Evolutionary conservation across 1,140 invertebrate species (phyloP), one percentile per base, ranked within the genome.

Genomic region (Scaptodrosophila lebanonensis): DNA sequence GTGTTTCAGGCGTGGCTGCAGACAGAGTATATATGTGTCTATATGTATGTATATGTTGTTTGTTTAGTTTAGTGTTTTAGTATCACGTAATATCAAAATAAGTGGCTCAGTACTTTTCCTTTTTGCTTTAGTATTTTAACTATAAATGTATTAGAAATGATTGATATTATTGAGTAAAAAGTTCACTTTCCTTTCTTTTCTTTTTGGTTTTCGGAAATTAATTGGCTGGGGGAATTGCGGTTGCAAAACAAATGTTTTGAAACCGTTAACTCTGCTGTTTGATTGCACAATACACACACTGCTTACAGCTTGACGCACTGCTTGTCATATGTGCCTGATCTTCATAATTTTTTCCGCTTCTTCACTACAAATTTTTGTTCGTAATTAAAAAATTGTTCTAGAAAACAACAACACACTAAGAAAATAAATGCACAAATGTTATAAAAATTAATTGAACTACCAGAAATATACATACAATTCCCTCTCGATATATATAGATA

Each of bases 11-110:
- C 3, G 15, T 45, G 68, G 64, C 72, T 77, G 73, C 64, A 65
- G 59, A 68, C 73, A 68, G 54, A 68, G 72, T 73, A 60, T 40
- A 73, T 39, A 63, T 35, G 61, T 49, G 51, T 59, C 40, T 47
- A 49, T 63, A 66, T 64, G 63, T 67, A 64, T 73, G 73, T n/a
- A n/a, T n/a, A n/a, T n/a, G n/a, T n/a, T n/a, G n/a, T n/a, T n/a
- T n/a, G n/a, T n/a, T n/a, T n/a, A n/a, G n/a, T n/a, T n/a, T n/a
- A n/a, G n/a, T n/a, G n/a, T n/a, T 82, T 77, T 79, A 77, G 73
- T 77, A 77, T 77, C 73, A 77, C 73, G 73, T 73, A 82, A 77
- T 82, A 79, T 77, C 68, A 77, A 77, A 68, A 77, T 57, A 68
- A 77, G 58, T 68, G 63, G 58, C 51, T 77, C 73, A 77, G 73